Evolutionary conservation across 2,797 vertebrate species (phyloP).

Genomic region (Synaphobranchus kaupii): DNA sequence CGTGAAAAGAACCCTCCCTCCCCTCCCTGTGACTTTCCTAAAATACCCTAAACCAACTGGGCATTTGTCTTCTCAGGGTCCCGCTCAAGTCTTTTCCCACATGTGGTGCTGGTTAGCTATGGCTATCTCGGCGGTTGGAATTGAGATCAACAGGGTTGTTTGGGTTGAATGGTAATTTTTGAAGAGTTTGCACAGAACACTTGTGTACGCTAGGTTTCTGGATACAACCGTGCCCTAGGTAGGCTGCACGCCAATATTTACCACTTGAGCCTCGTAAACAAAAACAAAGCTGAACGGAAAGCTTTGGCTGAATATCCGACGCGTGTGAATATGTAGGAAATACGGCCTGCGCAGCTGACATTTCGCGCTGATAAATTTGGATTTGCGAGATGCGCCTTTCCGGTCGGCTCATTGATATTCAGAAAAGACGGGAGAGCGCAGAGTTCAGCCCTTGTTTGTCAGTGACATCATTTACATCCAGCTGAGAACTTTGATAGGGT

Average conservation of each 20-base stretch:
- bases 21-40: conserved; percentile 8
- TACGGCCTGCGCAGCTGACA: background rate
- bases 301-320: background rate
- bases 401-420: conserved; percentile 32
- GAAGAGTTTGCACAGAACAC: background rate
- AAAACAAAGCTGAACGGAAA: background rate
- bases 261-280: background rate
- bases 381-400: conserved; percentile 15
- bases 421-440: background rate
- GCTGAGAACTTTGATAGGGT: conserved; percentile 42
- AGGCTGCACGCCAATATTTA: background rate
- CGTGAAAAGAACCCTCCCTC: background rate
- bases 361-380: background rate
- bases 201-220: conserved; percentile 17
- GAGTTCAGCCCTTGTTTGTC: conserved; percentile 38
- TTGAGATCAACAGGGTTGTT: conserved; percentile 32
- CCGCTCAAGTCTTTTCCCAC: conserved; percentile 25
- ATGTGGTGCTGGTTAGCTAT: conserved; percentile 42
- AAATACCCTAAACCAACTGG: conserved; percentile 9
- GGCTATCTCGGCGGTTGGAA: conserved; percentile 43
- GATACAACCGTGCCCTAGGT: background rate
- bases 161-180: conserved; percentile 11
- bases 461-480: conserved; percentile 38
- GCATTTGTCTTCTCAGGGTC: conserved; percentile 37
- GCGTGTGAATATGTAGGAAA: background rate